Conservation (phyloP, 2,888 invertebrate genomes). For the Lysandra bellargus region DNA sequence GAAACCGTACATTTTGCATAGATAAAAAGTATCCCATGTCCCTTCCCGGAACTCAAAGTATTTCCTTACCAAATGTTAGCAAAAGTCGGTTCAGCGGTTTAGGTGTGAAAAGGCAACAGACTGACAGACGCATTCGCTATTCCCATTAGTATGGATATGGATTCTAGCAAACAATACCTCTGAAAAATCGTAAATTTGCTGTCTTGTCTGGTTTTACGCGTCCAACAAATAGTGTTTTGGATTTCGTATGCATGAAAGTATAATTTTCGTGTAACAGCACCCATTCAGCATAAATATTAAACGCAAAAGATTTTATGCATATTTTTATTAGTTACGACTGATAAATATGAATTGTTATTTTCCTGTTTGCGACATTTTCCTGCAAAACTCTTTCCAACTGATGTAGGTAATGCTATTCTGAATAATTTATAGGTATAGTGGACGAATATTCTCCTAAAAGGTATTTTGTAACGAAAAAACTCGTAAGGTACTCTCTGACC, state of each 20-base stretch:
- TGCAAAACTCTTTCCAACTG: constrained; percentile 16
- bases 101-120: no score
- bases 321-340: constrained; percentile 25
- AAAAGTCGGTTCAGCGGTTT: no score
- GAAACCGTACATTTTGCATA: no score
- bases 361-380: constrained; percentile 24
- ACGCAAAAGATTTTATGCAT: constrained; percentile 28
- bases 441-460: constrained; percentile 1
- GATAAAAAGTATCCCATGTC: no score
- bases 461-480: background rate
- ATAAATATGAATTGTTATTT: constrained; percentile 33
- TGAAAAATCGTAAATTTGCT: background rate
- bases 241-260: constrained; percentile 12
- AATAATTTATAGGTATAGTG: constrained; percentile 21
- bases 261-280: constrained; percentile 1
- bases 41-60: no score
- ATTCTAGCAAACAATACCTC: background rate
- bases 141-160: no score
- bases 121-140: no score
- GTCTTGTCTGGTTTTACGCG: background rate
- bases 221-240: background rate
- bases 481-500: background rate
- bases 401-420: constrained; percentile 24
- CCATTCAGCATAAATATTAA: constrained; percentile 16
- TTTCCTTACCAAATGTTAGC: no score